These are phyloP conservation scores for Petrocephalus zakoni DNA, from an alignment of 2,113 vertebrate genomes.

Conservation along the genomic window DNA sequence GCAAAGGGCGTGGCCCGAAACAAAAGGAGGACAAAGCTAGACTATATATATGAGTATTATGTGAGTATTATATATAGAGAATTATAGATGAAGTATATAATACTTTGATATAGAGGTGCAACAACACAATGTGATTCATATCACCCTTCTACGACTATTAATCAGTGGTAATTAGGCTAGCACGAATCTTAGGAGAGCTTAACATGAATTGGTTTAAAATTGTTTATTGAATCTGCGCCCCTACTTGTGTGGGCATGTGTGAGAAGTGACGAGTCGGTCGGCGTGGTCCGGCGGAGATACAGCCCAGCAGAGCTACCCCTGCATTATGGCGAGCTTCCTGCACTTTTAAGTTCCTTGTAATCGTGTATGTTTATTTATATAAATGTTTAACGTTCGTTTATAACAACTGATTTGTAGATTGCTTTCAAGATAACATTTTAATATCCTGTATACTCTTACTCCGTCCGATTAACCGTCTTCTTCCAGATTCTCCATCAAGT, in stretches of 20 bases:
- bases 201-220: neutral
- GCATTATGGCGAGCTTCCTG: neutral
- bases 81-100: neutral
- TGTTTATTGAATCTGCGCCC: neutral
- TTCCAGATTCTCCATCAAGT: neutral
- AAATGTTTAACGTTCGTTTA: neutral
- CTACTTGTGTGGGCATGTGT: too few relatives aligned
- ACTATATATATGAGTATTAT: neutral
- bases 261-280: neutral
- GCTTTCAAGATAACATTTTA: neutral
- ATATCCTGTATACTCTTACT: neutral
- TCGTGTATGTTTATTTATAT: neutral
- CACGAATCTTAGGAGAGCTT: neutral
- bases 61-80: too few relatives aligned
- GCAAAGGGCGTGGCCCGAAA: neutral
- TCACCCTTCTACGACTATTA: neutral
- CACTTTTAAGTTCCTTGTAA: neutral
- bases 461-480: neutral
- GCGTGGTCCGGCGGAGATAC: neutral
- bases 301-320: neutral
- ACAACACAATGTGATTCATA: neutral
- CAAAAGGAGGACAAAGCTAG: neutral
- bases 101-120: neutral
- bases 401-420: neutral
- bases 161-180: neutral